Evolutionary conservation across 2,888 invertebrate species (phyloP).

Genomic region (Stegophylla sp.): DNA sequence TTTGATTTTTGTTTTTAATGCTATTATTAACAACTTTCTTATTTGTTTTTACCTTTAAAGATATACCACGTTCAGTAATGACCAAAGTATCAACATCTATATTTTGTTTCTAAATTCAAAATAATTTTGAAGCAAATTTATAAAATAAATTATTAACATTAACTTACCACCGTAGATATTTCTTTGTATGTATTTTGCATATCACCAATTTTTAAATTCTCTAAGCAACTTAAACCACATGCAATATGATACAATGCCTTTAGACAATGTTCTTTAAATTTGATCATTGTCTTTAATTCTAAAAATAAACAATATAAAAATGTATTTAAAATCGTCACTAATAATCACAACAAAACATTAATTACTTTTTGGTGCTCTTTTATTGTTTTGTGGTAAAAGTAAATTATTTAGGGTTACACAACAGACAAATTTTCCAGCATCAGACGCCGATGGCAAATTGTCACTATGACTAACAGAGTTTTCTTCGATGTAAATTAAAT

Average conservation of each 20-base stretch:
- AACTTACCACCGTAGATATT: conserved; percentile 65
- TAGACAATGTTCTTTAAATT: conserved; percentile 71
- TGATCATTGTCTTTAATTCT: conserved; percentile 66
- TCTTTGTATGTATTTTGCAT: conserved; percentile 64
- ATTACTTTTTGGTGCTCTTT: background rate
- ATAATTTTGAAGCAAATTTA: background rate
- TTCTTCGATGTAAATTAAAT: conserved; percentile 61
- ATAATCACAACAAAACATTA: background rate
- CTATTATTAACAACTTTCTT: conserved; percentile 6
- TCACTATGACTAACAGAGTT: background rate
- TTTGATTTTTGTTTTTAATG: conserved; percentile 15
- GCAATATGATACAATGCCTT: conserved; percentile 76
- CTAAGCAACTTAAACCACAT: conserved; percentile 75
- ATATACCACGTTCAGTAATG: no score
- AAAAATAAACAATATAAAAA: conserved; percentile 28
- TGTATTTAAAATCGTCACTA: background rate
- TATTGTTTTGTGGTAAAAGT: background rate
- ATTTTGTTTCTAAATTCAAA: conserved; percentile 64
- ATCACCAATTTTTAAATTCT: conserved; percentile 68
- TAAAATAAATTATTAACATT: background rate
- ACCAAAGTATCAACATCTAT: conserved; percentile 66
- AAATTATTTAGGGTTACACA: background rate
- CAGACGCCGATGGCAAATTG: background rate
- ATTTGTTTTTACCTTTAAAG: conserved; percentile 14
- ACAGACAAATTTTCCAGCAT: background rate